A percentile compares a stretch with the other conserved stretches of the same genome.
These are phyloP conservation scores for Gonocerus acuteangulatus DNA, from an alignment of 2,888 invertebrate genomes.

Conservation along the genomic window DNA sequence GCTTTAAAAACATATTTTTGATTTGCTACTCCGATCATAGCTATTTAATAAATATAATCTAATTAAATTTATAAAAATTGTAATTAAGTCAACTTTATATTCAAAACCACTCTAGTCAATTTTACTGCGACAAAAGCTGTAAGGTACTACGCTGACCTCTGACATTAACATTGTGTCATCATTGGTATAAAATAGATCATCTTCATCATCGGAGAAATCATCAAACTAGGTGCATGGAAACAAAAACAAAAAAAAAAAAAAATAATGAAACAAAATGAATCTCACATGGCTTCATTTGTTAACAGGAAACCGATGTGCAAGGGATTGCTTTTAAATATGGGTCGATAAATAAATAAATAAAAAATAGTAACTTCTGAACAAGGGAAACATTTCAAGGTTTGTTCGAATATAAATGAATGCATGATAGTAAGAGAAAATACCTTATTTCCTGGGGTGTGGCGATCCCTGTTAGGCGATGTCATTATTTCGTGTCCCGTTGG, in stretches of 20 bases:
- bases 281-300: not conserved
- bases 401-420: not conserved
- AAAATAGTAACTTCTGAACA: not conserved
- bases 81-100: too few relatives aligned
- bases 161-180: constrained; percentile 33
- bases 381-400: not conserved
- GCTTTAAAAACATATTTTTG: too few relatives aligned
- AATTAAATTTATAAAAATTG: too few relatives aligned
- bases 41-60: too few relatives aligned
- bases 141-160: constrained; percentile 28
- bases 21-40: too few relatives aligned
- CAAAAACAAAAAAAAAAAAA: constrained; percentile 5
- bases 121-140: too few relatives aligned
- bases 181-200: constrained; percentile 18
- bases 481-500: constrained; percentile 87
- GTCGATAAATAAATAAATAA: not conserved
- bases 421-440: constrained; percentile 45
- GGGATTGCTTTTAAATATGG: too few relatives aligned
- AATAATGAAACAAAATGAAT: not conserved
- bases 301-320: not conserved
- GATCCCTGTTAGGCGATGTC: constrained; percentile 81
- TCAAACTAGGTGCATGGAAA: constrained; percentile 28
- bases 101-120: too few relatives aligned
- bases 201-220: constrained; percentile 26
- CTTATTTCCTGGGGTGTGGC: constrained; percentile 72